Evolutionary conservation across 2,888 invertebrate species (phyloP).

Genomic region (Acleris holmiana): DNA sequence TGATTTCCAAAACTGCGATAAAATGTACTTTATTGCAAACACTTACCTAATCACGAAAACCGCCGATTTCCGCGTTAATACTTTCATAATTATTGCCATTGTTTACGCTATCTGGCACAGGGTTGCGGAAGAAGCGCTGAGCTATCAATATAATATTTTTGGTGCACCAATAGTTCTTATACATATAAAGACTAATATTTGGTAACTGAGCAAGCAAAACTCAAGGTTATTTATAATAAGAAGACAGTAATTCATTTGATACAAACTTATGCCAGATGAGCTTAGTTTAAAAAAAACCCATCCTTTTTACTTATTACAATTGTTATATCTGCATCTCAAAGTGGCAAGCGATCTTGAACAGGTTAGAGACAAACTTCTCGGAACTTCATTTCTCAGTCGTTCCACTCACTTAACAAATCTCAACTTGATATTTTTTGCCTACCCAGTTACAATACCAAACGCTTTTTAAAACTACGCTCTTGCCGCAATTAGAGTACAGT

Average conservation of each 20-base stretch:
- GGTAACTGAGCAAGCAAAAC: slow-evolving; percentile 19
- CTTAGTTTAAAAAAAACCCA: too few relatives aligned
- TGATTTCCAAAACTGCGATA: slow-evolving; percentile 28
- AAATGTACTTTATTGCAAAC: slow-evolving; percentile 64
- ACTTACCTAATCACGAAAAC: slow-evolving; percentile 57
- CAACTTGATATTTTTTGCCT: background rate
- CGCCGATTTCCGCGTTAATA: slow-evolving; percentile 51
- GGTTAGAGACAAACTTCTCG: too few relatives aligned
- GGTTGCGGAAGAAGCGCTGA: slow-evolving; percentile 60
- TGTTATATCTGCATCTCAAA: too few relatives aligned
- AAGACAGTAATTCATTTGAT: too few relatives aligned
- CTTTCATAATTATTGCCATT: slow-evolving; percentile 68
- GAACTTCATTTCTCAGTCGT: too few relatives aligned
- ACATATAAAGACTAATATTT: slow-evolving; percentile 47
- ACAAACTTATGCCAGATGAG: too few relatives aligned
- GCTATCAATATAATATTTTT: slow-evolving; percentile 76
- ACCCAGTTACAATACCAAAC: slow-evolving; percentile 13
- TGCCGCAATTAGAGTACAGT: slow-evolving; percentile 26
- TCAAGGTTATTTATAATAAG: background rate
- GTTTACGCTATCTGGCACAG: slow-evolving; percentile 56
- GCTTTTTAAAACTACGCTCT: background rate
- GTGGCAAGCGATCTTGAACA: too few relatives aligned
- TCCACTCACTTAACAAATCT: too few relatives aligned
- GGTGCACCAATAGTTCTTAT: slow-evolving; percentile 63
- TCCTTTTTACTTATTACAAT: too few relatives aligned